Evolutionary conservation across 2,113 vertebrate genomes (phyloP).

Genomic region (Agapornis roseicollis): DNA sequence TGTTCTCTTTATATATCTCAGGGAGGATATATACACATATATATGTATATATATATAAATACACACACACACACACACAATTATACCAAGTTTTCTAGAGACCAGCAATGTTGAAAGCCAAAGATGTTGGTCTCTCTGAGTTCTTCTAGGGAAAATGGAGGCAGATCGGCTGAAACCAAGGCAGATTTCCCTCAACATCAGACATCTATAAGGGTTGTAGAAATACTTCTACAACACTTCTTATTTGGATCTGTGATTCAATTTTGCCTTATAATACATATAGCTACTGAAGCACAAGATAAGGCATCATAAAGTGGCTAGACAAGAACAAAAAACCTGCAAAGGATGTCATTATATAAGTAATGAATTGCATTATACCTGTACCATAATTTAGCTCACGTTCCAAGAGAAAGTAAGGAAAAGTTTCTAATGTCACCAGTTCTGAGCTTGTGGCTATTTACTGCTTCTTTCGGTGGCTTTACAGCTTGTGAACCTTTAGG

Average conservation of each 20-base stretch:
- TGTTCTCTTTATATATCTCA: neutral
- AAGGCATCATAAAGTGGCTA: neutral
- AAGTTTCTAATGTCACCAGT: neutral
- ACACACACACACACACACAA: neutral
- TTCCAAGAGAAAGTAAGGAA: neutral
- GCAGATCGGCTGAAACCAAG: neutral
- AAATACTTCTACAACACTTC: neutral
- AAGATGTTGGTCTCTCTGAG: neutral
- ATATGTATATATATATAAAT: rapidly evolving
- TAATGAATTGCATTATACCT: neutral
- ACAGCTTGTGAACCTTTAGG: neutral
- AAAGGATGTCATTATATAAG: neutral
- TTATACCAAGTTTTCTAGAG: neutral
- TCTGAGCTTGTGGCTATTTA: neutral
- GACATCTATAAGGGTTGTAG: neutral
- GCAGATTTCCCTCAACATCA: neutral
- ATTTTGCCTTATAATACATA: neutral
- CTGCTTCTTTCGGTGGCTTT: neutral
- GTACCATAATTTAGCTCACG: neutral
- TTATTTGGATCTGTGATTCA: neutral
- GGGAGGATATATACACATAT: neutral
- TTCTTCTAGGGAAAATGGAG: neutral
- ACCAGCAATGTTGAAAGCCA: neutral
- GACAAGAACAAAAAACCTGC: neutral
- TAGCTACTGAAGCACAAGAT: neutral